Conservation (phyloP, 1,140 invertebrate genomes). For the Drosophila tropicalis region DNA sequence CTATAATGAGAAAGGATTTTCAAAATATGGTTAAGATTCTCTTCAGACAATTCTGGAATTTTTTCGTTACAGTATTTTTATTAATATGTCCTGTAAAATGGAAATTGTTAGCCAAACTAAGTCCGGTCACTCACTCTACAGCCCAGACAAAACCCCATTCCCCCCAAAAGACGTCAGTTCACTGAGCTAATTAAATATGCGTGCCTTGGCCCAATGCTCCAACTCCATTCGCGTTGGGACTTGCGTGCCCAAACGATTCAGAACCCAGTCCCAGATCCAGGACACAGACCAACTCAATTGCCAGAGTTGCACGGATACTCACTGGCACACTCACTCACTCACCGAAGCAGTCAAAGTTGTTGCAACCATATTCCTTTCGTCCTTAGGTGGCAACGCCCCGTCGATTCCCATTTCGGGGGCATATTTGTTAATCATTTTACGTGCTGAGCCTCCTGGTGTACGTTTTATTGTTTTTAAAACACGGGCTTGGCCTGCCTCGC, state of each 20-base stretch:
- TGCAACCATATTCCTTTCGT: neutral
- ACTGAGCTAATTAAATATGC: conserved; percentile 68
- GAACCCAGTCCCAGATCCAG: neutral
- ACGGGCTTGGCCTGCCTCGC: conserved; percentile 41
- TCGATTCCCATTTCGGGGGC: conserved; percentile 47
- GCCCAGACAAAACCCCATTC: neutral
- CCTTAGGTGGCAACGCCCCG: conserved; percentile 20
- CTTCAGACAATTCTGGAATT: no score
- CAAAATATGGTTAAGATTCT: no score
- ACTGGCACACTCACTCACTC: no score
- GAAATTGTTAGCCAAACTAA: conserved; percentile 11
- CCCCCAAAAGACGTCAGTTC: conserved; percentile 38
- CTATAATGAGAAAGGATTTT: no score
- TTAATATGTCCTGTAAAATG: conserved; percentile 30
- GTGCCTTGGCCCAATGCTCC: conserved; percentile 47
- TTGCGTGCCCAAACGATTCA: conserved; percentile 56
- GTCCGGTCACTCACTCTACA: conserved; percentile 41
- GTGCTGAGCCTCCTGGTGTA: conserved; percentile 21
- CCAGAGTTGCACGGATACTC: neutral
- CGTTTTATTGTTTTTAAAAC: conserved; percentile 78
- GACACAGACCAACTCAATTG: neutral
- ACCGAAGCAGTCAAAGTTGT: conserved; percentile 10
- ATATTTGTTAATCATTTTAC: conserved; percentile 77
- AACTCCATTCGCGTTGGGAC: conserved; percentile 38
- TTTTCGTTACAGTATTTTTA: neutral